Evolutionary conservation across 1,140 invertebrate species (phyloP).

Genomic region (Goniozus legneri): DNA sequence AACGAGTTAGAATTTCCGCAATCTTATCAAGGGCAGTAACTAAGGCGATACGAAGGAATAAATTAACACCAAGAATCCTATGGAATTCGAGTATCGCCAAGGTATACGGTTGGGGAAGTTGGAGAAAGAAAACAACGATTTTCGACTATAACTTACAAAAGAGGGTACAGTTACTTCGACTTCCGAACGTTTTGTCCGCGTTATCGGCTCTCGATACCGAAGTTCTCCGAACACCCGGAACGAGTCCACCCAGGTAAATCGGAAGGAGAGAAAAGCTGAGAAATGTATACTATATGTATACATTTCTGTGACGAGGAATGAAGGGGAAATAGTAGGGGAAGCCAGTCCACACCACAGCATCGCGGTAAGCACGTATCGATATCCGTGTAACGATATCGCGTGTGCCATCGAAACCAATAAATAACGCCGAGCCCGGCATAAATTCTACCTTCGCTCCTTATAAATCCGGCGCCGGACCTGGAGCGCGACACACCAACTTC

Average conservation of each 20-base stretch:
- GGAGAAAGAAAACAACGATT: no score
- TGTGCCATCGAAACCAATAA: conserved; percentile 53
- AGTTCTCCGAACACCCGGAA: conserved; percentile 13
- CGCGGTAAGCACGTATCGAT: conserved; percentile 46
- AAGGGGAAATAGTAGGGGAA: neutral
- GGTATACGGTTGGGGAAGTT: no score
- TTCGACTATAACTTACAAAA: no score
- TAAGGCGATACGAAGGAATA: no score
- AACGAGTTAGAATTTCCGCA: no score
- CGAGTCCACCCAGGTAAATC: conserved; percentile 19
- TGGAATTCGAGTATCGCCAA: no score
- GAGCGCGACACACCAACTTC: conserved; percentile 43
- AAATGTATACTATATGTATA: no score
- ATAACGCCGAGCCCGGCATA: conserved; percentile 46
- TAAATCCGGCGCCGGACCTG: conserved; percentile 38
- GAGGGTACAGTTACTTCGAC: neutral
- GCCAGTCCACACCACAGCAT: conserved; percentile 1
- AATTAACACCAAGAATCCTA: no score
- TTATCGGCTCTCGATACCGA: conserved; percentile 15
- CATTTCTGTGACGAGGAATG: neutral
- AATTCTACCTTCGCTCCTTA: conserved; percentile 52
- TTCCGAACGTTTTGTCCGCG: conserved; percentile 10
- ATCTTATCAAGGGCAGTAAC: no score
- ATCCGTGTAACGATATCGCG: conserved; percentile 52
- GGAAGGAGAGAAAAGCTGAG: neutral